A percentile compares a stretch with the other conserved stretches of the same genome.
phyloP scores from a whole-genome alignment of 30 jellyfish, hydroid and myxozoan species.

The Aurelia aurita region DNA sequence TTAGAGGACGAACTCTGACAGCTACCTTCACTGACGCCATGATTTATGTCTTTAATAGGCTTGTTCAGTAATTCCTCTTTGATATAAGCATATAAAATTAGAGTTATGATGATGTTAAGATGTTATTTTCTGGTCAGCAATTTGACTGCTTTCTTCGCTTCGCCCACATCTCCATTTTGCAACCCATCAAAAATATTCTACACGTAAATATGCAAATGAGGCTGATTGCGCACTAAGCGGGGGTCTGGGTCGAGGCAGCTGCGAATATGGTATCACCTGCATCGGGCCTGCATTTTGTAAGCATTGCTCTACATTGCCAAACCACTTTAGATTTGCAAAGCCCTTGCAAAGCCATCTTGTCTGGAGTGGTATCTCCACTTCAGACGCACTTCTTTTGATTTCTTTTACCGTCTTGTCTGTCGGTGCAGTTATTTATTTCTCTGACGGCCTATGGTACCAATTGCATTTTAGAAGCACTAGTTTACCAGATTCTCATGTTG shows the following conservation, averaged over 20 bases:
- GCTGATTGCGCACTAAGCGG: no score
- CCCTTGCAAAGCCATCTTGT: no score
- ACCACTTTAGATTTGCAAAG: no score
- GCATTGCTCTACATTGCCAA: no score
- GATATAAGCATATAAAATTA: background rate
- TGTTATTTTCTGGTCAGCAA: background rate
- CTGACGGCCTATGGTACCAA: no score
- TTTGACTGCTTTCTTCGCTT: background rate
- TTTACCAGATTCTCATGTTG: no score
- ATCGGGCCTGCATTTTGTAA: no score
- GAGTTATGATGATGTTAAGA: background rate
- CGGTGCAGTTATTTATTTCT: no score
- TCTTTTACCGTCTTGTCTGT: no score
- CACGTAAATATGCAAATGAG: conserved; percentile 58
- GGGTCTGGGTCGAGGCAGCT: conserved; percentile 68
- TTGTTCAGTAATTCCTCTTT: background rate
- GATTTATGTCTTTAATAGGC: background rate
- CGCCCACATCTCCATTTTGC: conserved; percentile 37
- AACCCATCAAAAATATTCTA: conserved; percentile 15
- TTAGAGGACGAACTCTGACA: conserved; percentile 86
- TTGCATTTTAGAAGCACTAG: no score
- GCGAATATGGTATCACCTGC: background rate
- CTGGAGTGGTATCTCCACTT: no score
- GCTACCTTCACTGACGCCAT: conserved; percentile 97
- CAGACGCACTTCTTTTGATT: no score